Conservation (phyloP, 2,888 invertebrate genomes). For the Agrotis puta region DNA sequence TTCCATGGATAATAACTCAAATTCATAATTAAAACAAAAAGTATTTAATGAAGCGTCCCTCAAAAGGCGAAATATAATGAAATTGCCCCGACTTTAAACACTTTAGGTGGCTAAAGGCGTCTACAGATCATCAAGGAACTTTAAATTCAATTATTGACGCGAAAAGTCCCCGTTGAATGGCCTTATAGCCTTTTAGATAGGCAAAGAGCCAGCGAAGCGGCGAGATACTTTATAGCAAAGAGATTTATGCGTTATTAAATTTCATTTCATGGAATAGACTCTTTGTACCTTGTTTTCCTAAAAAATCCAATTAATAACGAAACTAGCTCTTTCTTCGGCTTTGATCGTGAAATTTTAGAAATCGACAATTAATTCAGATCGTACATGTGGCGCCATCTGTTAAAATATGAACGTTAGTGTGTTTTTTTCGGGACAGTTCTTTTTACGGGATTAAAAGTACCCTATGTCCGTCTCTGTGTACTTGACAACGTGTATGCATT, state of each 20-base stretch:
- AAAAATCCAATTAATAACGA: background rate
- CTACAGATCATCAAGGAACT: constrained; percentile 44
- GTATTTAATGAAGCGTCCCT: constrained; percentile 34
- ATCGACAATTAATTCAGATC: too few species aligned
- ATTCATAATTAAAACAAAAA: constrained; percentile 48
- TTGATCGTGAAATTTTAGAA: too few species aligned
- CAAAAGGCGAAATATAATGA: constrained; percentile 44
- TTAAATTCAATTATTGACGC: constrained; percentile 50
- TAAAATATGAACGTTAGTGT: too few species aligned
- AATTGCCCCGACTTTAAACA: constrained; percentile 47
- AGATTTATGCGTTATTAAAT: constrained; percentile 39
- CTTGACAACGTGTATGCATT: too few species aligned
- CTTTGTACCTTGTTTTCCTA: constrained; percentile 3
- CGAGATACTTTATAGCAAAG: constrained; percentile 16
- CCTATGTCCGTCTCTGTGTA: too few species aligned
- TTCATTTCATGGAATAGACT: constrained; percentile 7
- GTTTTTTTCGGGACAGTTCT: too few species aligned
- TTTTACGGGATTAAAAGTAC: too few species aligned
- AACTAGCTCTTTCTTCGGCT: too few species aligned
- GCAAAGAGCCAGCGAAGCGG: constrained; percentile 16
- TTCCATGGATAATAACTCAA: constrained; percentile 13
- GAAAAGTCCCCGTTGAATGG: constrained; percentile 39
- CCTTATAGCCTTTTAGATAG: constrained; percentile 26
- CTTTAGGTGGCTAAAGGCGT: constrained; percentile 26
- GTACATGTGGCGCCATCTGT: too few species aligned